Base-by-base conservation (phyloP, 2,113 vertebrate genomes). In the Junco hyemalis region DNA sequence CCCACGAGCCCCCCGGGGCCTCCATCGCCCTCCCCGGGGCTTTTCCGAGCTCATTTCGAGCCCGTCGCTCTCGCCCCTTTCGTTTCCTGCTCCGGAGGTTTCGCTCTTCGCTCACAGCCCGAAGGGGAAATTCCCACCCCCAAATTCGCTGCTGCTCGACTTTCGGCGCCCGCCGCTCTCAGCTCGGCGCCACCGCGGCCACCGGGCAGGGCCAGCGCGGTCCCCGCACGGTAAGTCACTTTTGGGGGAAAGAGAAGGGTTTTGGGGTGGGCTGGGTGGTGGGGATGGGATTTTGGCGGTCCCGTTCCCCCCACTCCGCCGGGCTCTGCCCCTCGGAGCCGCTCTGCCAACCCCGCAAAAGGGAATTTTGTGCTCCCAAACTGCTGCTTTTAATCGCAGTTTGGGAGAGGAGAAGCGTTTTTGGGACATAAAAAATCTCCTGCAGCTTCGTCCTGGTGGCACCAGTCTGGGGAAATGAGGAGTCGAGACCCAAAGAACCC, bases 101-200 rank as follows among this genome's bases (percentile, higher is more conserved):
- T 94, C 51, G 17, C 29, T 93, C 77, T 83, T 5, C 28, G 48
- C 80, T 8, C 48, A 28, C 29, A 76, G 42, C 22, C 38, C 22
- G 29, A 42, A 6, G 72, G 96, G 96, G 96, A 96, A 96, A 92
- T 88, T 92, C 96, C 96, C 91, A 51, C 10, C 88, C 68, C 80
- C 19, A 4, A 51, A 33, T 64, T 26, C 8, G 69, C 81, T 14
- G 85, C 79, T 0, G 48, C 80, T 50, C 51, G 47, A 2, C 35
- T 33, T 20, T 47, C 4, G 12, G 57, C 50, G 5, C 44, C 79
- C 11, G 53, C 9, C 3, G 2, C 81, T 47, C 10, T 16, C 82
- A 5, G 56, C 81, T 2, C 53, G 17, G 18, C 22, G 35, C 18
- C 21, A 0, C 88, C 23, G 12, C 21, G 1, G 74, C 48, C 7